Conservation (phyloP, 2,888 invertebrate genomes). For the Pollenia griseotomentosa region DNA sequence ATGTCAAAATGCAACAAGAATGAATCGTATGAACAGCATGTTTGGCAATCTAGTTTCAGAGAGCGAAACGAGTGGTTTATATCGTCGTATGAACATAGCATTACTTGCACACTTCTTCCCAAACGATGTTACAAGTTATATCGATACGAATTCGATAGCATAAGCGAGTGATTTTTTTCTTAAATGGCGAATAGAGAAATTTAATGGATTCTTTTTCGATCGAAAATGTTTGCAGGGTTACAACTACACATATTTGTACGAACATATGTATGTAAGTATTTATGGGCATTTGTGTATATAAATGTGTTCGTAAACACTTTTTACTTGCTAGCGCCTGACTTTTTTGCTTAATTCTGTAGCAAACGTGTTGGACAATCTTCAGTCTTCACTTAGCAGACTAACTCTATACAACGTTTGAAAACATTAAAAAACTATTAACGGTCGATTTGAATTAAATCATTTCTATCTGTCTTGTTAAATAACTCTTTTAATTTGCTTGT, state of each 20-base stretch:
- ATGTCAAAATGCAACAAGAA: too few species aligned
- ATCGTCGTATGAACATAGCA: too few species aligned
- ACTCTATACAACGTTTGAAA: constrained; percentile 70
- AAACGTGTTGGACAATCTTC: constrained; percentile 73
- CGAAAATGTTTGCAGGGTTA: too few species aligned
- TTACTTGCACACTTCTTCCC: too few species aligned
- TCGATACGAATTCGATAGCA: too few species aligned
- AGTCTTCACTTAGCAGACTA: constrained; percentile 81
- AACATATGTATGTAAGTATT: not conserved
- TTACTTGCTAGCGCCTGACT: constrained; percentile 60
- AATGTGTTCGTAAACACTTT: constrained; percentile 45
- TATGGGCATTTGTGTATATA: not conserved
- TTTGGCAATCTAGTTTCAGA: too few species aligned
- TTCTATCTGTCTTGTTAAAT: constrained; percentile 24
- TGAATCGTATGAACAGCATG: too few species aligned
- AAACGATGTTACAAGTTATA: too few species aligned
- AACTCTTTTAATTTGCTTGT: constrained; percentile 24
- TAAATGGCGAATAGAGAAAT: too few species aligned
- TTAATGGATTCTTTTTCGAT: too few species aligned
- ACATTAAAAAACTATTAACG: constrained; percentile 21
- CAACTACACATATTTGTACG: not conserved
- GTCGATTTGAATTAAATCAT: constrained; percentile 18
- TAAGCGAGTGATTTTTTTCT: too few species aligned
- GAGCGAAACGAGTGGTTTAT: too few species aligned
- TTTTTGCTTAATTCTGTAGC: constrained; percentile 65